Percentiles rank a stretch among this genome's conserved stretches.
phyloP scores from a whole-genome alignment of 2,113 vertebrate species.

The Artemisiospiza belli region DNA sequence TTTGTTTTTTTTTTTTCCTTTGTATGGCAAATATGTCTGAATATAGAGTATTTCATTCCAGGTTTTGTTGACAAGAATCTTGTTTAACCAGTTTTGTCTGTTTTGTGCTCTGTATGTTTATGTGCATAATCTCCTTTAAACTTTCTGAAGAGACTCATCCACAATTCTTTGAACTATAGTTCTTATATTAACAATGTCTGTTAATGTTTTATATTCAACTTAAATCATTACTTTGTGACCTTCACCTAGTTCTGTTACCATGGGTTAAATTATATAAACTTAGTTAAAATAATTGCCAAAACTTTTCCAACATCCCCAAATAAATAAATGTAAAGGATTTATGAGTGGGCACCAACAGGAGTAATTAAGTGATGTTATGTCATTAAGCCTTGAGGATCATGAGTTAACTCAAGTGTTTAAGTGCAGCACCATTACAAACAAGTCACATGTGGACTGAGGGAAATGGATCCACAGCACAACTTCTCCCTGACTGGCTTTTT shows the following conservation, averaged over 20 bases:
- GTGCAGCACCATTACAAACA: background rate
- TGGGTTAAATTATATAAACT: background rate
- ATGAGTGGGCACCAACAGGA: background rate
- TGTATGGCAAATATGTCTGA: background rate
- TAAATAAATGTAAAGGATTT: background rate
- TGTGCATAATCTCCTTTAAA: background rate
- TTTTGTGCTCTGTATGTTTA: background rate
- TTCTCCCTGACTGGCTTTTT: background rate
- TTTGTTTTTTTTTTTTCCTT: background rate
- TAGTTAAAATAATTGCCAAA: background rate
- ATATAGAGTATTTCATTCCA: background rate
- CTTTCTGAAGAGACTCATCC: background rate
- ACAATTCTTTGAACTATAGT: background rate
- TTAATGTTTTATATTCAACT: constrained; percentile 16
- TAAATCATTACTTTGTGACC: background rate
- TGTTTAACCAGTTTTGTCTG: constrained; percentile 41
- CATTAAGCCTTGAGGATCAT: background rate
- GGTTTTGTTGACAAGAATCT: constrained; percentile 50
- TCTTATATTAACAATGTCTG: background rate
- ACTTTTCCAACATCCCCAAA: background rate
- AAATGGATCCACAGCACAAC: background rate
- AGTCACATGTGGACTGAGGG: background rate
- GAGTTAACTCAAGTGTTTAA: background rate
- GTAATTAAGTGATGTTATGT: background rate
- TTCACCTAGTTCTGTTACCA: background rate